Base-by-base conservation (phyloP, 2,888 invertebrate species). In the Sisyra nigra region DNA sequence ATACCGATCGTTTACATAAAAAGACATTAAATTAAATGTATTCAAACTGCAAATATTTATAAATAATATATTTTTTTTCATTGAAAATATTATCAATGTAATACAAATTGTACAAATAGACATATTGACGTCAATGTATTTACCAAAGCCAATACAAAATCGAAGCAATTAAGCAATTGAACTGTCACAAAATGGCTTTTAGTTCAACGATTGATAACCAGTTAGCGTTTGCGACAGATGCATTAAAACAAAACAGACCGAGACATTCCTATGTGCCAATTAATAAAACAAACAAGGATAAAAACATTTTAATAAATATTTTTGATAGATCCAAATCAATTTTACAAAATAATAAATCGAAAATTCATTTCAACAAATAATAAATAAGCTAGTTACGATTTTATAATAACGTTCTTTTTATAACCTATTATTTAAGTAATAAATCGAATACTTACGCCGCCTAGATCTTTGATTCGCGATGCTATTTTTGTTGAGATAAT, bases 401-500 rank as follows among this genome's bases (percentile, higher is more conserved):
- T 30, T 30, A 8, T 8, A 30, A 30, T 30, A 8, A 30, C 31
- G n/a, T n/a, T n/a, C n/a, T n/a, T n/a, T n/a, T n/a, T n/a, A n/a
- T n/a, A n/a, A n/a, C n/a, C n/a, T n/a, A n/a, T n/a, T n/a, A n/a
- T n/a, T n/a, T n/a, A n/a, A n/a, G 7, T 37, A 7, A 3, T 5
- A 24, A 24, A 24, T 37, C 18, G 2, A 19, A 8, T 18, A 68
- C 78, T 76, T 64, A 80, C 80, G 64, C 81, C 75, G 50, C 82
- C 82, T 61, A 82, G 69, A 53, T 76, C 71, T 58, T 75, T 76
- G 53, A 83, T 74, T 59, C 74, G 75, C 49, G 69, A 66, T 54
- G 81, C 80, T 62, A 82, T 62, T 51, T 74, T 76, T 54, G 69
- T 66, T 47, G 74, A 68, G 44, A 74, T 61, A 51, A 69, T 71